phyloP scores from a whole-genome alignment of 2,888 invertebrate species.

The Steromphala cineraria region DNA sequence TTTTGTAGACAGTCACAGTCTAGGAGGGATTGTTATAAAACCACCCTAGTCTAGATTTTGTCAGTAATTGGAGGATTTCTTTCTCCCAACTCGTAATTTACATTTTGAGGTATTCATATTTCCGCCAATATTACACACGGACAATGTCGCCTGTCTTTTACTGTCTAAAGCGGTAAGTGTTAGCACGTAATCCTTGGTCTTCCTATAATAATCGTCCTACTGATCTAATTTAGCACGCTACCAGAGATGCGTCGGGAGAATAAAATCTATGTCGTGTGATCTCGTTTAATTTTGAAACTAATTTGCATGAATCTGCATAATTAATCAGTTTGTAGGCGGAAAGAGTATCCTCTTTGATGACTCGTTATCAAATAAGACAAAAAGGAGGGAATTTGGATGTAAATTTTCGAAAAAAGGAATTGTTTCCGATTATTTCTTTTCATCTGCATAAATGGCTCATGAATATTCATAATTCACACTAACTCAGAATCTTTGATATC shows the following conservation, averaged over 20 bases:
- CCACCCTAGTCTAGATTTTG: too few relatives aligned
- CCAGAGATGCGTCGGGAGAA: neutral
- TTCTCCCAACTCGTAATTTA: neutral
- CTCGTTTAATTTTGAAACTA: conserved; percentile 11
- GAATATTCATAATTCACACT: neutral
- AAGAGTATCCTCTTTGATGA: too few relatives aligned
- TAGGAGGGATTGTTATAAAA: too few relatives aligned
- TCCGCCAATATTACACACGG: neutral
- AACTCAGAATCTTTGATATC: neutral
- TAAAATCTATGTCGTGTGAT: neutral
- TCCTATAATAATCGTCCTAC: neutral
- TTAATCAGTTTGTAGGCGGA: neutral
- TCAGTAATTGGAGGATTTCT: neutral
- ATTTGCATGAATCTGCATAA: conserved; percentile 12
- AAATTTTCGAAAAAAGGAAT: neutral
- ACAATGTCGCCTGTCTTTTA: conserved; percentile 3
- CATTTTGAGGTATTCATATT: conserved; percentile 10
- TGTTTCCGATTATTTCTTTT: neutral
- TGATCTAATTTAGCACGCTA: neutral
- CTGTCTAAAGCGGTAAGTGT: neutral
- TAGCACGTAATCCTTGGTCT: neutral
- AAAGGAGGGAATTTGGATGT: neutral
- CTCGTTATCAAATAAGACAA: neutral
- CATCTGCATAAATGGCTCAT: neutral
- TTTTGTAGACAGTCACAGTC: too few relatives aligned